Evolutionary conservation across 2,113 vertebrate genomes (phyloP).

Genomic region (Callipepla californica): DNA sequence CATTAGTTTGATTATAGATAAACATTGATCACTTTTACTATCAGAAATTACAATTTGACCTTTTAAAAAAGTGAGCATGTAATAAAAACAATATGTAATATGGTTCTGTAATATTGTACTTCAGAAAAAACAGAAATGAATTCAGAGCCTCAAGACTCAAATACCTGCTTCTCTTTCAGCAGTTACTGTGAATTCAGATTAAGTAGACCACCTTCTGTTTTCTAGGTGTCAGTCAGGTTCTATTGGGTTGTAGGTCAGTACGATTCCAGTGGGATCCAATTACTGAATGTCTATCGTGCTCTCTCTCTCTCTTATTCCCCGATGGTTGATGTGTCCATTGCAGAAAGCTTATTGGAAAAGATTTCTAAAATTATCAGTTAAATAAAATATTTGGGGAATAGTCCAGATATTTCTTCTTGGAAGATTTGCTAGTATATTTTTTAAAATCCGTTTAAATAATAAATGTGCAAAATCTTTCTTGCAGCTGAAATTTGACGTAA

Average conservation of each 20-base stretch:
- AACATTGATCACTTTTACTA: not conserved
- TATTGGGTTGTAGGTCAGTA: not conserved
- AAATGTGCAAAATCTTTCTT: not conserved
- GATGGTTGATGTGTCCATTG: not conserved
- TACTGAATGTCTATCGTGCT: not conserved
- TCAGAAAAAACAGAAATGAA: not conserved
- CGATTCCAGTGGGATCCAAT: not conserved
- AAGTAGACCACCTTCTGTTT: not conserved
- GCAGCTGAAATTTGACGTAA: not conserved
- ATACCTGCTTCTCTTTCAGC: not conserved
- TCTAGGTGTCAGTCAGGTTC: conserved; percentile 81
- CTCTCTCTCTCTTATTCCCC: not conserved
- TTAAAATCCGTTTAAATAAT: not conserved
- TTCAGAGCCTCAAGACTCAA: not conserved
- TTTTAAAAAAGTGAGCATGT: not conserved
- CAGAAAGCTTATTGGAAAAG: not conserved
- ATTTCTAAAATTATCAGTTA: not conserved
- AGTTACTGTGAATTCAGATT: not conserved
- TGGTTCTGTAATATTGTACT: not conserved
- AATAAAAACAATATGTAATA: not conserved
- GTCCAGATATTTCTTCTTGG: not conserved
- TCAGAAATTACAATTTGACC: not conserved
- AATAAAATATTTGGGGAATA: not conserved
- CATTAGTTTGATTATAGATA: not conserved
- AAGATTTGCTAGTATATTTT: not conserved